Evolutionary conservation across 1,140 invertebrate genomes (phyloP), one percentile per base, ranked within the genome.

Genomic region (Mesaphorura yosii): DNA sequence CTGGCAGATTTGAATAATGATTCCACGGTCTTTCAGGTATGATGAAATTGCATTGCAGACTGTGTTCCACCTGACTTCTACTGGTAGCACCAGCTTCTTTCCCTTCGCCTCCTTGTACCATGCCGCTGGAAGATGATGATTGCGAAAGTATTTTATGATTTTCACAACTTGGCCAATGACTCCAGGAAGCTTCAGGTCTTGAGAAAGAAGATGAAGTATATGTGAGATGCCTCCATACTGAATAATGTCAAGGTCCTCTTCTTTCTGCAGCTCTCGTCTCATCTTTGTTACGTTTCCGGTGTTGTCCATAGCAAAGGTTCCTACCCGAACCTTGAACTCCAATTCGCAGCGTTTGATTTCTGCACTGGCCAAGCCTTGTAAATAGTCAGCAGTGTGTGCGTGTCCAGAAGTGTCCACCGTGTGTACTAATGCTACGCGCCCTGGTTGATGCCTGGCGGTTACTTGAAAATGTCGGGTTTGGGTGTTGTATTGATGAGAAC

Each of bases 121-220:
- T 10, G 40, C 40, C 7, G 7, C 7, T 12, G 40, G 40, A 7
- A 10, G 6, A 42, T 42, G 40, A 10, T 7, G n/a, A 42, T 42
- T 42, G n/a, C 40, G 6, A 22, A 42, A 42, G 23, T 42, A 42
- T 22, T 42, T 42, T n/a, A 42, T 42, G n/a, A 42, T 12, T 42
- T 42, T 42, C 40, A 42, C 7, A 17, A 42, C 40, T 10, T 6
- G 7, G 17, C n/a, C 40, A 19, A 7, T 22, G 10, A 42, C 7
- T 10, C 23, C 17, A 17, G 40, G 40, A 7, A 42, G n/a, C 19
- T 17, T 6, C n/a, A 42, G 6, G 23, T 42, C 40, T 7, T 7
- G 10, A 17, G 40, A 42, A 7, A 42, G 23, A 7, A 42, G 40
- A 17, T 42, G n/a, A 10, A 42, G 19, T 6, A 42, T 42, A 22